phyloP scores from a whole-genome alignment of 2,113 vertebrate species.

The Ploceus nigricollis region DNA sequence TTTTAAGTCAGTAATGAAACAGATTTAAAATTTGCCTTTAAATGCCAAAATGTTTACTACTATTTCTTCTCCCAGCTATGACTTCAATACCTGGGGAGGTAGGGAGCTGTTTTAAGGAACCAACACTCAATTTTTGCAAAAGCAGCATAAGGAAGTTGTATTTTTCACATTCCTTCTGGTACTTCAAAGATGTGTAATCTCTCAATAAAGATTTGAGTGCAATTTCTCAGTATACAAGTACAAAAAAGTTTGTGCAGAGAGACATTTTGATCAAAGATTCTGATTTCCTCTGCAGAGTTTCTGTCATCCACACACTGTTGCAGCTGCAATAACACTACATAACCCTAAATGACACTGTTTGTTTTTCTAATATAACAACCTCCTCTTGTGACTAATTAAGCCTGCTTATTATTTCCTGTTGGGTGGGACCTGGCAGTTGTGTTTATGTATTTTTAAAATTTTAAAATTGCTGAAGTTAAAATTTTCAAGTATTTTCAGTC shows the following conservation, averaged over 20 bases:
- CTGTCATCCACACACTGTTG: not conserved
- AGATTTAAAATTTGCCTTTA: not conserved
- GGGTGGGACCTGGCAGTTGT: not conserved
- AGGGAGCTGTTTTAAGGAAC: not conserved
- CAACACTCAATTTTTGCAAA: not conserved
- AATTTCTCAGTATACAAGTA: not conserved
- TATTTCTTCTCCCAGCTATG: not conserved
- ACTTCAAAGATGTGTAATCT: not conserved
- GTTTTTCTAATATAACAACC: not conserved
- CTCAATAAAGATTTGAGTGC: not conserved
- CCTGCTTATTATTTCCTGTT: slow-evolving; percentile 42
- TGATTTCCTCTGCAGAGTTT: not conserved
- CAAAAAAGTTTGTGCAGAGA: not conserved
- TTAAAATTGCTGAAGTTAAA: not conserved
- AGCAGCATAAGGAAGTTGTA: rapidly evolving
- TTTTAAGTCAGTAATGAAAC: not conserved
- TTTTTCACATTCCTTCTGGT: not conserved
- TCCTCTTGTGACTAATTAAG: slow-evolving; percentile 6
- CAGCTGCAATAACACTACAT: not conserved
- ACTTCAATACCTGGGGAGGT: not conserved
- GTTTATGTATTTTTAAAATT: not conserved
- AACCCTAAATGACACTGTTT: not conserved
- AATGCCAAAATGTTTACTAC: not conserved
- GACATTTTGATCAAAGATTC: not conserved
- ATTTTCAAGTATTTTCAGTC: not conserved